A percentile compares a stretch with the other conserved stretches of the same genome.
Evolutionary conservation across 2,113 vertebrate genomes (phyloP).

Genomic region (Pollimyrus isidori): DNA sequence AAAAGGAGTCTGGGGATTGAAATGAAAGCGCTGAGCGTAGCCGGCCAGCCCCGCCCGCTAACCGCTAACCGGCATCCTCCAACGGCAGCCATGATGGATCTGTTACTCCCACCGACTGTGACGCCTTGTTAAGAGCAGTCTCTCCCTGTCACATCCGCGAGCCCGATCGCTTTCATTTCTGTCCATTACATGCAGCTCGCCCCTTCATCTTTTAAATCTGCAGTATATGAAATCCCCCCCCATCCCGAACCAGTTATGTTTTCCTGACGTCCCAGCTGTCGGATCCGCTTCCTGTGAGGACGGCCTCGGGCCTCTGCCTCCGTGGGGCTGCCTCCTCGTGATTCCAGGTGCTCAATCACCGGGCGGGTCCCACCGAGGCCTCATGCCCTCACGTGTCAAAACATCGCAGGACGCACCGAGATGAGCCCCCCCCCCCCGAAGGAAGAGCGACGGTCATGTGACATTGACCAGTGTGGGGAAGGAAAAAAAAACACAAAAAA

Average conservation of each 20-base stretch:
- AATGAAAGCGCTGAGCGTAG: slow-evolving; percentile 62
- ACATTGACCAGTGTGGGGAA: neutral
- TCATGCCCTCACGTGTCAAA: slow-evolving; percentile 43
- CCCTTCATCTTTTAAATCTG: slow-evolving; percentile 37
- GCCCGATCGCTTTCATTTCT: slow-evolving; percentile 59
- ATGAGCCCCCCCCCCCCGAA: neutral
- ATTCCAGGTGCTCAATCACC: slow-evolving; percentile 40
- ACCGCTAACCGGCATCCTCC: slow-evolving; percentile 5
- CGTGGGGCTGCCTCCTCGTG: slow-evolving; percentile 15
- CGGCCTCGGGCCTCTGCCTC: slow-evolving; percentile 43
- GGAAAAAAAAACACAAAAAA: neutral
- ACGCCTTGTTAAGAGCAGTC: slow-evolving; percentile 66
- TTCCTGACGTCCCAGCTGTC: slow-evolving; percentile 58
- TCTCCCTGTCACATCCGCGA: slow-evolving; percentile 64
- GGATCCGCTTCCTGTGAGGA: slow-evolving; percentile 54
- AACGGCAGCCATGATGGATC: slow-evolving; percentile 57
- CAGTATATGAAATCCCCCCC: slow-evolving; percentile 42
- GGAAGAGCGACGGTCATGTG: slow-evolving; percentile 38
- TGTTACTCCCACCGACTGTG: slow-evolving; percentile 64
- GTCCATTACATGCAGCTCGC: slow-evolving; percentile 57
- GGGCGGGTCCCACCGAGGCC: slow-evolving; percentile 39
- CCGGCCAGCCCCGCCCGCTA: slow-evolving; percentile 50
- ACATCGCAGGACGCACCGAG: slow-evolving; percentile 30
- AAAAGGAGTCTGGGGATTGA: slow-evolving; percentile 64
- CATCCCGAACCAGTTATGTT: slow-evolving; percentile 34